These are phyloP conservation scores for Acanthaster planci DNA, from an alignment of 35 echinoderm and acorn worm genomes.

Conservation along the genomic window DNA sequence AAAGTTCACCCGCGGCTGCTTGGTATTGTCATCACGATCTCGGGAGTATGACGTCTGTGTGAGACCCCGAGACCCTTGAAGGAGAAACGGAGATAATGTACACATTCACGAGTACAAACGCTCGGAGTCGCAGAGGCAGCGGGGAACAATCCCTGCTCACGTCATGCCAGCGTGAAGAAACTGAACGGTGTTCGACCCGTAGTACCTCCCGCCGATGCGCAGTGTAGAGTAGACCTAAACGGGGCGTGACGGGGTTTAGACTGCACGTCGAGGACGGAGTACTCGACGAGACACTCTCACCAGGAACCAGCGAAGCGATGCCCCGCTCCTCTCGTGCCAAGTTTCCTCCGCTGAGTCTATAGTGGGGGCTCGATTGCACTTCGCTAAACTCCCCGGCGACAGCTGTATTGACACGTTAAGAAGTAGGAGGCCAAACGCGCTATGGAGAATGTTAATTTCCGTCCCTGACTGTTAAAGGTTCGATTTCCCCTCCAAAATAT, in stretches of 20 bases:
- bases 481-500: too few species aligned
- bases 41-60: slow-evolving; percentile 3
- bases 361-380: slow-evolving; percentile 16
- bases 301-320: not conserved
- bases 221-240: not conserved
- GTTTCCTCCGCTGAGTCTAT: not conserved
- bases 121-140: too few species aligned
- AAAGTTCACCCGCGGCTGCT: too few species aligned
- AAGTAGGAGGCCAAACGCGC: not conserved
- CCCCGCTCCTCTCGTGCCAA: not conserved
- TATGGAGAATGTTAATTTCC: not conserved
- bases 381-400: not conserved
- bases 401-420: slow-evolving; percentile 16
- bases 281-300: slow-evolving; percentile 1
- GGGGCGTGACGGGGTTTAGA: slow-evolving; percentile 8
- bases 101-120: not conserved
- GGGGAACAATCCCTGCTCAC: too few species aligned
- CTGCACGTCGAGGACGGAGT: not conserved
- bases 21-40: not conserved
- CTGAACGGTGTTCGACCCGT: too few species aligned
- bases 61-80: not conserved
- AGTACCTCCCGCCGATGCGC: too few species aligned
- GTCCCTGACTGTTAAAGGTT: not conserved
- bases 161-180: too few species aligned
- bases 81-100: not conserved